These are phyloP conservation scores for Blera fallax DNA, from an alignment of 2,888 invertebrate species.

Conservation along the genomic window DNA sequence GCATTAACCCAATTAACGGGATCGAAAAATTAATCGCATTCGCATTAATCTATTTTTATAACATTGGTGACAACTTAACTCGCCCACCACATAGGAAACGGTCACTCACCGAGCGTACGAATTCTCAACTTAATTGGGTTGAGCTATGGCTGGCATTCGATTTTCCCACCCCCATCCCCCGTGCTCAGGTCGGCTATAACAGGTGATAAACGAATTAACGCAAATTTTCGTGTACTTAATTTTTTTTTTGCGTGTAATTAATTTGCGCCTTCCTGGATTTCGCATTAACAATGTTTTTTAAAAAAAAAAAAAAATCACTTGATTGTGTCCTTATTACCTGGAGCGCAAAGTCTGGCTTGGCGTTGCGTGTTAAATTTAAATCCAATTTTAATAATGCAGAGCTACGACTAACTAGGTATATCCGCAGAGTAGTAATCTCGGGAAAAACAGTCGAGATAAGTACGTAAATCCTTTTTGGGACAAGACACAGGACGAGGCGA, in stretches of 20 bases:
- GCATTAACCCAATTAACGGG: constrained; percentile 45
- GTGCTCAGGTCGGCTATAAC: neutral
- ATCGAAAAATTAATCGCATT: constrained; percentile 45
- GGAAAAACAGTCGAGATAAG: constrained; percentile 5
- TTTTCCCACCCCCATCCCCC: neutral
- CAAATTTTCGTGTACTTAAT: constrained; percentile 7
- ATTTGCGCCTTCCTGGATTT: constrained; percentile 1
- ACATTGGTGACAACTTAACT: constrained; percentile 10
- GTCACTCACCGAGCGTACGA: neutral
- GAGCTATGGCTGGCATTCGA: neutral
- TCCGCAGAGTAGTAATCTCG: constrained; percentile 25
- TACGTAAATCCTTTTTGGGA: constrained; percentile 23
- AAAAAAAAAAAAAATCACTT: neutral
- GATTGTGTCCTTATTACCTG: neutral
- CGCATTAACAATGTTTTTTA: neutral
- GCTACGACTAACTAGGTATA: neutral
- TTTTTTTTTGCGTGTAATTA: constrained; percentile 18
- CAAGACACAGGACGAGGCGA: neutral
- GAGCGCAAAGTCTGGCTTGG: neutral
- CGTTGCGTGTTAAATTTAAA: constrained; percentile 22
- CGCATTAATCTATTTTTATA: constrained; percentile 30
- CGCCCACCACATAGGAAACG: neutral
- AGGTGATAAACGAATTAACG: constrained; percentile 21
- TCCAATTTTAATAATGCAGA: constrained; percentile 24
- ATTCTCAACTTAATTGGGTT: neutral